Evolutionary conservation across 2,888 invertebrate species (phyloP).

Genomic region (Tenthredo amoena): DNA sequence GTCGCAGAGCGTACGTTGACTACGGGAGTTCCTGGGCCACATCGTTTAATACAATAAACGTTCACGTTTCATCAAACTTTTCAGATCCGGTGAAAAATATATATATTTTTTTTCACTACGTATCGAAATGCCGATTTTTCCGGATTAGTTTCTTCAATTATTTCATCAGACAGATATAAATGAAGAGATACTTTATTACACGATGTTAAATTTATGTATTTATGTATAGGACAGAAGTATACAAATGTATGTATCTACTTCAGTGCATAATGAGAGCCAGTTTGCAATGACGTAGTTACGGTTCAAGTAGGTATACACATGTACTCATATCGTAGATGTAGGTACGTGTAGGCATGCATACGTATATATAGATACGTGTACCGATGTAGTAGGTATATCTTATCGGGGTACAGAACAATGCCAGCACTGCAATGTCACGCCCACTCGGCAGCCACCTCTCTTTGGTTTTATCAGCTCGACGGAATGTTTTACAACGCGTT

Average conservation of each 20-base stretch:
- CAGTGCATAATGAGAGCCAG: not conserved
- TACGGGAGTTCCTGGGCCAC: conserved; percentile 57
- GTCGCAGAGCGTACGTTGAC: conserved; percentile 61
- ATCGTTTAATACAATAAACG: conserved; percentile 8
- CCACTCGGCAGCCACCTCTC: conserved; percentile 45
- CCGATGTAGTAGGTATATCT: conserved; percentile 42
- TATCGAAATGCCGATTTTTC: not conserved
- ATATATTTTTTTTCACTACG: too few species aligned
- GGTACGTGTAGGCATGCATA: not conserved
- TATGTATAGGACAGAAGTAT: not conserved
- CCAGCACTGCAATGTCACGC: conserved; percentile 58
- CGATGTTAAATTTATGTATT: not conserved
- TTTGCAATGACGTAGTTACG: not conserved
- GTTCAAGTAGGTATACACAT: not conserved
- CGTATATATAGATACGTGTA: not conserved
- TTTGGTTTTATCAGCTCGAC: conserved; percentile 10
- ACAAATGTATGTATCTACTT: not conserved
- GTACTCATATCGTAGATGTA: not conserved
- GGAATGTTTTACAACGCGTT: conserved; percentile 37
- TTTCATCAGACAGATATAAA: not conserved
- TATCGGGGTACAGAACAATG: conserved; percentile 60
- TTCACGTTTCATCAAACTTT: not conserved
- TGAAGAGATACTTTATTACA: not conserved
- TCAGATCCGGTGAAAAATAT: not conserved
- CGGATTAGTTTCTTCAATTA: not conserved